Conservation (phyloP, 2,888 invertebrate genomes). For the Plagiodera versicolora region DNA sequence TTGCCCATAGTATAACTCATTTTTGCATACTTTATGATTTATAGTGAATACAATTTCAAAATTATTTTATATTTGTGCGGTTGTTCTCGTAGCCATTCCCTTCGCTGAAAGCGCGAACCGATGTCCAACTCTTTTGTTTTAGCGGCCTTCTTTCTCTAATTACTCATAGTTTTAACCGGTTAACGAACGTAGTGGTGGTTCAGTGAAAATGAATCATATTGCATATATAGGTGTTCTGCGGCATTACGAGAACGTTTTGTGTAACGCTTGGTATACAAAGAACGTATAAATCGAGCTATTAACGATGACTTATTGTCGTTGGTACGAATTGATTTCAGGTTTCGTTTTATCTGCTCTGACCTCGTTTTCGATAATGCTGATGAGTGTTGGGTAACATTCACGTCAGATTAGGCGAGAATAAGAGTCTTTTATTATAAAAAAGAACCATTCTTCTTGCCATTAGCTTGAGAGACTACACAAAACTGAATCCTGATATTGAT, state of each 20-base stretch:
- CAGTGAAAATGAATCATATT: constrained; percentile 17
- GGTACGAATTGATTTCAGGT: constrained; percentile 14
- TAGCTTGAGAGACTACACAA: no score
- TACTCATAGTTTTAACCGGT: constrained; percentile 31
- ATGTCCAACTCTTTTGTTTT: constrained; percentile 8
- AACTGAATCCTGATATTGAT: no score
- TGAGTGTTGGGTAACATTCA: neutral
- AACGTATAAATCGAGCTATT: constrained; percentile 24
- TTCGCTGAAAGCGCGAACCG: neutral
- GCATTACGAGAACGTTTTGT: constrained; percentile 19
- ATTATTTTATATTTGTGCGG: neutral
- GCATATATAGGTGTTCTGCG: neutral
- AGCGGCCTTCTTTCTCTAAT: constrained; percentile 21
- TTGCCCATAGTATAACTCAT: no score
- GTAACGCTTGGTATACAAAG: constrained; percentile 13
- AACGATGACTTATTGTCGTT: constrained; percentile 20
- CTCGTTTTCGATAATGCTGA: constrained; percentile 3
- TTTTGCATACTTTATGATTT: no score
- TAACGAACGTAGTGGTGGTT: constrained; percentile 18
- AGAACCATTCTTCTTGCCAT: no score
- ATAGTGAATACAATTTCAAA: no score
- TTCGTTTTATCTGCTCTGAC: constrained; percentile 8
- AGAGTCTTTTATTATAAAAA: no score
- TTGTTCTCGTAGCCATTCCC: neutral
- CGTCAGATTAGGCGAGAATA: no score